Base-by-base conservation (phyloP, 1,140 invertebrate genomes). In the Drosophila parvula region DNA sequence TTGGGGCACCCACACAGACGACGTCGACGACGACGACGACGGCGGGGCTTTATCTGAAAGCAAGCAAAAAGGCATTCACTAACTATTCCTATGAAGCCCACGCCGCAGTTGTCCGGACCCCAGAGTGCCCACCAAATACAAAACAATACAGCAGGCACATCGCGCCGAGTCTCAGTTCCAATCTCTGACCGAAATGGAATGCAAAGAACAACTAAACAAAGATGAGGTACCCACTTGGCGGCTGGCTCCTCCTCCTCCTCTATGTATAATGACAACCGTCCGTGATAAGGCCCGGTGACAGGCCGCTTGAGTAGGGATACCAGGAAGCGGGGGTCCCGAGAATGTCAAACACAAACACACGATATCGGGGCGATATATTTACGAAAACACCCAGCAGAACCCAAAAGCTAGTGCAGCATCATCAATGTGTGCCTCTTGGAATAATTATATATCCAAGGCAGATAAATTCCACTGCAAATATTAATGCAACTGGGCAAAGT, bases 81-180 rank as follows among this genome's bases (percentile, higher is more conserved):
- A 63, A 34, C 56, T 53, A 64, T 68, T 69, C 65, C 70, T 34
- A 65, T 71, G 62, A 76, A 78, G 48, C 74, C 78, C 78, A 85
- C 78, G 63, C 63, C 58, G 45, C 58, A 82, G 57, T 77, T 77
- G 48, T 68, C 63, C 44, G 36, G 30, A 16, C 47, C 16, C 28
- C 30, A n/a, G 48, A 50, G 48, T 50, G 48, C 32, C 45, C 60
- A 64, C 67, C 41, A 38, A 71, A 73, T 71, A 16, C 65, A 48
- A 71, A 71, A 70, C 65, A 71, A 58, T 47, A 34, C 65, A 38
- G 43, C 22, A 48, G 14, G n/a, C 55, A 44, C 61, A 9, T 12
- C 32, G 51, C n/a, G 3, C 12, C 34, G 40, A n/a, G 28, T 12
- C 28, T 22, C 28, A 32, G 28, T 28, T 27, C n/a, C 10, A 62